These are phyloP conservation scores for Lonchura striata DNA, from an alignment of 2,113 vertebrate species.

Conservation along the genomic window DNA sequence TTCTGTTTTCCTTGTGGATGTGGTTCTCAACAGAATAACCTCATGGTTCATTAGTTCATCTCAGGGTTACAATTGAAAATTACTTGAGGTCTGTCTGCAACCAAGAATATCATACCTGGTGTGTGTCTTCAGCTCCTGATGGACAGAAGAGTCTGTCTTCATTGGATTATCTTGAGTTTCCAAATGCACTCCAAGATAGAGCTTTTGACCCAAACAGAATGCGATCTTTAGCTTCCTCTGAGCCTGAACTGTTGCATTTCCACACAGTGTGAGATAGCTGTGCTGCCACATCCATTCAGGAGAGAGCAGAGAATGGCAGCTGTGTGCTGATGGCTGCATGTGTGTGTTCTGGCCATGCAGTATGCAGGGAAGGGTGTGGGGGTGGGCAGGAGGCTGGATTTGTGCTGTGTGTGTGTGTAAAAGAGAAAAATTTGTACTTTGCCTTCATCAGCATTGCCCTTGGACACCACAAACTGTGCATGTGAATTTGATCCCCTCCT, in stretches of 20 bases:
- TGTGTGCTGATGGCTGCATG: accelerated
- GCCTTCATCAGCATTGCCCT: not conserved
- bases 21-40: not conserved
- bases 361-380: not conserved
- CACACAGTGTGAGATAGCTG: not conserved
- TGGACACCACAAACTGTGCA: not conserved
- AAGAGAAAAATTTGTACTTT: not conserved
- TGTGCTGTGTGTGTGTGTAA: not conserved
- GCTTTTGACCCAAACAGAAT: not conserved
- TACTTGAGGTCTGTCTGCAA: not conserved
- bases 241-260: not conserved
- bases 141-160: not conserved
- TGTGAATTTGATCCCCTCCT: not conserved
- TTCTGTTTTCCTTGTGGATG: not conserved
- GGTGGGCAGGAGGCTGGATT: not conserved
- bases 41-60: not conserved
- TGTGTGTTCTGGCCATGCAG: not conserved
- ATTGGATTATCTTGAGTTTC: not conserved
- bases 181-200: not conserved
- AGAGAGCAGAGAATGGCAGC: not conserved
- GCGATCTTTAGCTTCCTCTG: not conserved
- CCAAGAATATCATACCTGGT: not conserved
- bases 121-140: not conserved
- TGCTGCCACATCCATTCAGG: accelerated
- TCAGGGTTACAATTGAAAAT: not conserved